A percentile compares a stretch with the other conserved stretches of the same genome.
phyloP scores from a whole-genome alignment of 2,113 vertebrate species.

The Hystrix brachyura region DNA sequence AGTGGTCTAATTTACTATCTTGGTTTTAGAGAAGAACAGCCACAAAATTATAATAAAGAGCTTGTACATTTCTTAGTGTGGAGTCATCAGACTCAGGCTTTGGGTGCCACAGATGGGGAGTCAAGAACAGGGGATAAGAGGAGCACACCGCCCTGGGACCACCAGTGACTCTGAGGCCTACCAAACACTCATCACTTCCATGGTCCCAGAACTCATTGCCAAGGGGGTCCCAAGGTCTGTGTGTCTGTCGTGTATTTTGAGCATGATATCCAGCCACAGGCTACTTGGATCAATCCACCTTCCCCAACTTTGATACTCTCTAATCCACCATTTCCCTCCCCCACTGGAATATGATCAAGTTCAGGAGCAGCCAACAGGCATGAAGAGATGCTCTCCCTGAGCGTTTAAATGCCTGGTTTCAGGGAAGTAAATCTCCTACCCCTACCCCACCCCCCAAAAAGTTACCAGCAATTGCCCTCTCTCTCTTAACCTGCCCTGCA shows the following conservation, averaged over 20 bases:
- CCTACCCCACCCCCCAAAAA: background rate
- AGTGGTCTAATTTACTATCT: background rate
- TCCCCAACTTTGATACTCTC: background rate
- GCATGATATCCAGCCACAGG: background rate
- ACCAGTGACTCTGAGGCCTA: fast-evolving
- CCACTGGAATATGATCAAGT: constrained; percentile 4
- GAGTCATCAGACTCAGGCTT: background rate
- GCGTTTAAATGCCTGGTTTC: background rate
- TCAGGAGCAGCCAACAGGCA: background rate
- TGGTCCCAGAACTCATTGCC: background rate
- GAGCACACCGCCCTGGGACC: fast-evolving
- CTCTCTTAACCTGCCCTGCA: background rate
- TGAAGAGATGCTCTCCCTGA: background rate
- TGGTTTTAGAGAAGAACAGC: background rate
- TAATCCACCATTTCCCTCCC: background rate
- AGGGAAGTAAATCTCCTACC: background rate
- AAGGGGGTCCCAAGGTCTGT: no score
- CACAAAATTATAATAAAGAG: background rate
- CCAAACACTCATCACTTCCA: background rate
- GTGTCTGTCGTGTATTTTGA: background rate
- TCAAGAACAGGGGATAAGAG: background rate
- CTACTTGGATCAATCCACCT: background rate
- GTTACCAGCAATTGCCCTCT: no score
- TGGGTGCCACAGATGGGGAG: fast-evolving
- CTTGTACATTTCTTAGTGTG: background rate